Evolutionary conservation across 2,797 vertebrate species (phyloP), one percentile per base, ranked within the genome.

Genomic region (Karalla daura): DNA sequence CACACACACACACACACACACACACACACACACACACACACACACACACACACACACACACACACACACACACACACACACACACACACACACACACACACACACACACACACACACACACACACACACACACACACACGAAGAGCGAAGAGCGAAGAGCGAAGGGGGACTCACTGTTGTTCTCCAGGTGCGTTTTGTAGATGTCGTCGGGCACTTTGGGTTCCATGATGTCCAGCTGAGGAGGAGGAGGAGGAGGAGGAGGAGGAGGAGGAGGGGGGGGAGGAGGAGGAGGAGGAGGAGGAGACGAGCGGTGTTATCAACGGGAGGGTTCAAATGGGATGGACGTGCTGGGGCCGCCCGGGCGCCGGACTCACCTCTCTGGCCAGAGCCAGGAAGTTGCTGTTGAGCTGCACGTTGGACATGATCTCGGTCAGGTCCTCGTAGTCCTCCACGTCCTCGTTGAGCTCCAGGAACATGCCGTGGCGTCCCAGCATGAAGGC

Each of bases 201-300:
- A 99, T 99, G 78, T 99, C 98, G 3, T 99, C 98, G 0, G 98
- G 98, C 49, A 99, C 97, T 92, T 99, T 99, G 67, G 98, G 98
- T 83, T 99, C 98, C 97, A 99, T 98, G 79, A 99, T 99, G 71
- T 99, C 98, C 91, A 99, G 88, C 98, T 99, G 78, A 10, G 43
- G 51, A 81, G 7, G 20, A 73, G 35, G 68, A 45, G 2, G 20
- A 73, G 35, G 68, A 45, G 2, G 20, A 73, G 35, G 68, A 45
- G 2, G 20, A 73, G 35, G 68, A 45, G 2, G 20, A 73, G 35
- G 68, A 45, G 2, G 72, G 4, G 3, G 49, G 17, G n/a, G 78
- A 10, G 43, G 51, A 81, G 7, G 78, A 10, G 43, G 51, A 81
- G 7, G 78, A 10, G 43, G 51, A 81, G 7, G 20, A 73, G 35